Evolutionary conservation across 2,888 invertebrate species (phyloP).

Genomic region (Stenoptilia bipunctidactyla): DNA sequence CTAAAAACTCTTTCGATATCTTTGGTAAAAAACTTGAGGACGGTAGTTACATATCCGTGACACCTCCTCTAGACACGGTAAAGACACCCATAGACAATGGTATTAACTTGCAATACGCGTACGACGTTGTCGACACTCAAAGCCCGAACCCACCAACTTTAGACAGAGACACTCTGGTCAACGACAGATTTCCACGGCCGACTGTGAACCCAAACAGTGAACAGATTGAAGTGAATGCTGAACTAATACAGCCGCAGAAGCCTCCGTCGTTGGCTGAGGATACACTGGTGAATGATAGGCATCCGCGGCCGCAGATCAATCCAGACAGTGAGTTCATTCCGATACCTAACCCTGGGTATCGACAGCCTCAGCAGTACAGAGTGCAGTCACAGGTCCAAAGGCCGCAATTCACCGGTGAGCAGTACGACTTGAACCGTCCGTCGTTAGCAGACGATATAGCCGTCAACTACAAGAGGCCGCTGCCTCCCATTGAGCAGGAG

Average conservation of each 20-base stretch:
- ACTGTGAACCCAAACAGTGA: conserved; percentile 79
- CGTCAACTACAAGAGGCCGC: conserved; percentile 72
- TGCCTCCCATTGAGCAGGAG: conserved; percentile 68
- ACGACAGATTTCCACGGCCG: conserved; percentile 77
- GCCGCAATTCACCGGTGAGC: conserved; percentile 47
- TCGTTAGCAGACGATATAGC: conserved; percentile 57
- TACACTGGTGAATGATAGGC: conserved; percentile 78
- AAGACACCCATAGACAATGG: conserved; percentile 61
- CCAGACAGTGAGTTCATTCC: conserved; percentile 77
- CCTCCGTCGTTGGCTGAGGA: conserved; percentile 72
- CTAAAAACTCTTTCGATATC: conserved; percentile 80
- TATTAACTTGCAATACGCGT: conserved; percentile 68
- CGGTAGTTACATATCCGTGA: conserved; percentile 58
- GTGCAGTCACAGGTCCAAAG: conserved; percentile 35
- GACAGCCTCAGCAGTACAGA: conserved; percentile 1
- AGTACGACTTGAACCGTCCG: conserved; percentile 53
- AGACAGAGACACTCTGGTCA: conserved; percentile 78
- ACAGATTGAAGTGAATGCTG: conserved; percentile 41
- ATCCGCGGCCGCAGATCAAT: conserved; percentile 76
- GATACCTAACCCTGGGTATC: conserved; percentile 49
- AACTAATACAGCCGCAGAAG: conserved; percentile 36
- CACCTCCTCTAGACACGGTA: conserved; percentile 53
- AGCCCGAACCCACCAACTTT: conserved; percentile 59
- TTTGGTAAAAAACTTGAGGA: conserved; percentile 78
- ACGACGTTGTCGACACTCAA: conserved; percentile 49